Evolutionary conservation across 2,797 vertebrate genomes (phyloP), one percentile per base, ranked within the genome.

Genomic region (Myotis myotis): DNA sequence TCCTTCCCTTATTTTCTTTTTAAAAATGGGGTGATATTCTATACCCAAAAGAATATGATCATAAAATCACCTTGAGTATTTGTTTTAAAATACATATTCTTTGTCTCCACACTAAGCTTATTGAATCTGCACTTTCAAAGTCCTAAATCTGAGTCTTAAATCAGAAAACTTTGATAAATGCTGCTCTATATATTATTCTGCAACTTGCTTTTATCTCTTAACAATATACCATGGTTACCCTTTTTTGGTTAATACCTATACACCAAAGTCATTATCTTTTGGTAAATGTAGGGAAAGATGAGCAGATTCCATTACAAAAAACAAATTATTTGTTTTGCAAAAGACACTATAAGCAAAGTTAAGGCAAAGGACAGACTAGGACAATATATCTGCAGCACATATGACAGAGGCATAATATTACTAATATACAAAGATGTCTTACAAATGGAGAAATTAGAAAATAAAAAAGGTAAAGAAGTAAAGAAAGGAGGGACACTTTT

Each of bases 71-170:
- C 33, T 84, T 79, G 91, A 86, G 20, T 47, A 3, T 81, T 74
- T 82, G 47, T 81, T 64, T 66, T 70, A 81, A 95, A 94, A 82
- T 86, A 70, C 17, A 96, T 23, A 96, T 85, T 82, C n/a, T n/a
- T 81, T 53, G 10, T 5, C 38, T 33, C n/a, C 30, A 90, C 25
- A 33, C 25, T 80, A 55, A 55, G 22, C 30, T 70, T 94, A 84
- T 15, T 76, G 60, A 90, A 84, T 93, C 41, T 83, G 74, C 82
- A 33, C 78, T 93, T 84, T 84, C 33, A 90, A 95, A 92, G 44
- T 57, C 23, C 22, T 57, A 83, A 79, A 19, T 87, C 79, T 85
- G 23, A 91, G 11, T 82, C 30, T 38, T 68, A 79, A 90, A 70
- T 82, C n/a, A 72, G 49, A 72, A 74, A 19, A 62, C 13, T 68